Base-by-base conservation (phyloP, 2,888 invertebrate species). In the Chymomyza caudatula region DNA sequence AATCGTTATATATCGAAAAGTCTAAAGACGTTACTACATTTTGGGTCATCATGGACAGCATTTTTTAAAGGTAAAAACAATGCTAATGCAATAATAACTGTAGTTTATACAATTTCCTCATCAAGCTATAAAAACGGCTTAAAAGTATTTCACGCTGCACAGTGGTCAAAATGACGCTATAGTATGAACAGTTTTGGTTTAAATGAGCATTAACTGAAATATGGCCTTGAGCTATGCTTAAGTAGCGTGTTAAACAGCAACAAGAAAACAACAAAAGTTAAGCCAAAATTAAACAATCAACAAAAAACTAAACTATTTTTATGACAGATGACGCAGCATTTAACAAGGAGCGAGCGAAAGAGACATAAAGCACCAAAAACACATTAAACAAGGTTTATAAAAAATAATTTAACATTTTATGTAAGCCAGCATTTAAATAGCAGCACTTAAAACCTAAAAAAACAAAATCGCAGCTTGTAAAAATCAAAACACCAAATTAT, bases 401-500 rank as follows among this genome's bases (percentile, higher is more conserved):
- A 37, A 37, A 37, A 37, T 37, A 8, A 11, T 37, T 37, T 2
- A 37, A 37, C 29, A 37, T 52, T 79, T 78, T 78, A 78, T 74
- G 71, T 83, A 78, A 78, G 70, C 61, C 53, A 69, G 65, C 58
- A 57, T 49, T 60, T 49, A 69, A 82, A 81, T 78, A 67, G 68
- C 73, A 57, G 68, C 73, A 67, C 68, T 80, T 69, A 72, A 69
- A 76, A 67, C 74, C 83, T 69, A 77, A 47, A 51, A 51, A 51
- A 13, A 20, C 2, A 19, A 5, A 3, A 3, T 51, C 2, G 25
- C 25, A n/a, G 43, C 43, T 43, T 43, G 43, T 15, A 49, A 49
- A 17, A 49, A 49, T 17, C 17, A 37, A 37, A 37, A 37, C 11
- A 37, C 8, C 8, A 37, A 29, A 29, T 29, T 29, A 29, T 29